A percentile compares a stretch with the other conserved stretches of the same genome.
Conservation (phyloP, 2,888 invertebrate species). For the Autographa gamma region DNA sequence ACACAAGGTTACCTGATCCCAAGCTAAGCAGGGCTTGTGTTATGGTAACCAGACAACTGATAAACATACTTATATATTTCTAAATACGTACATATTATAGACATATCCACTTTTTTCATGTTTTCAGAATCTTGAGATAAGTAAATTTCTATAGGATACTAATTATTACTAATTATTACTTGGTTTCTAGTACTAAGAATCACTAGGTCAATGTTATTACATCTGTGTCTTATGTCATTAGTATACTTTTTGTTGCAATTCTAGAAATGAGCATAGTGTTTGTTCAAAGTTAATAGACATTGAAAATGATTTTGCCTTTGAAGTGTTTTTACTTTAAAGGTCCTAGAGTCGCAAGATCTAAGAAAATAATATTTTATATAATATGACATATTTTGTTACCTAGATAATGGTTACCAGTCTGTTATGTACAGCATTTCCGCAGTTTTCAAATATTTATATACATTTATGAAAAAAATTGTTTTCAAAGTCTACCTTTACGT, state of each 20-base stretch:
- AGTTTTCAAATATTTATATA: too few relatives aligned
- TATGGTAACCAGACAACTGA: too few relatives aligned
- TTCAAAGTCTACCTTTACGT: too few relatives aligned
- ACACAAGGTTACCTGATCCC: too few relatives aligned
- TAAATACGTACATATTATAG: too few relatives aligned
- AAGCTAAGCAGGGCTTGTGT: too few relatives aligned
- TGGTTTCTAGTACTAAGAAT: background rate
- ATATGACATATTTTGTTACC: too few relatives aligned
- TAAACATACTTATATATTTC: too few relatives aligned
- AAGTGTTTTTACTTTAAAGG: constrained; percentile 23
- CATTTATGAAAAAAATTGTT: too few relatives aligned
- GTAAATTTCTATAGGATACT: background rate
- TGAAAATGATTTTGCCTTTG: constrained; percentile 29
- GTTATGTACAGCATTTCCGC: too few relatives aligned
- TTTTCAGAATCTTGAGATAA: background rate
- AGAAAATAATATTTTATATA: background rate
- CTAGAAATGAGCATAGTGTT: constrained; percentile 36
- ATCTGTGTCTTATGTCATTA: background rate
- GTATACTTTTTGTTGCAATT: constrained; percentile 30
- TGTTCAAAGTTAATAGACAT: constrained; percentile 27
- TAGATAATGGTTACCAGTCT: too few relatives aligned
- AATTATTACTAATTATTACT: background rate
- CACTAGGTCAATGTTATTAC: background rate
- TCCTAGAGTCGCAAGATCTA: background rate
- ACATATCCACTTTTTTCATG: too few relatives aligned